Conservation (phyloP, 2,888 invertebrate genomes). For the Molorchus minor region DNA sequence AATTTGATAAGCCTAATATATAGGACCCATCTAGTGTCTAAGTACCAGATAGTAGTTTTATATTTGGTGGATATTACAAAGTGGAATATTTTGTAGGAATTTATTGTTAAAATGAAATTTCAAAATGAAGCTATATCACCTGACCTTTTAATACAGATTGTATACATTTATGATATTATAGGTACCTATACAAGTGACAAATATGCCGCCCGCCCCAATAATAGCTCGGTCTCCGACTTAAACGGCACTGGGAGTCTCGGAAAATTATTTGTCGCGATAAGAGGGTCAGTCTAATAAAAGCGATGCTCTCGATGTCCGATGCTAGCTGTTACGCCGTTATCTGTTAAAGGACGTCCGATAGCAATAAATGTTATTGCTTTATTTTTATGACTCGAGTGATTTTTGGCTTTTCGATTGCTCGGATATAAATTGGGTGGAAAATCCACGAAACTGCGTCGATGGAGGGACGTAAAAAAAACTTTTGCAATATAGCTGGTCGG, state of each 20-base stretch:
- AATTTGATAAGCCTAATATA: no score
- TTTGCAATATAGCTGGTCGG: constrained; percentile 1
- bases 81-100: no score
- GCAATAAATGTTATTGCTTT: constrained; percentile 43
- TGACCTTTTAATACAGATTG: no score
- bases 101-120: no score
- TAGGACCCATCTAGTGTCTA: no score
- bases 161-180: no score
- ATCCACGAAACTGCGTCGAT: constrained; percentile 23
- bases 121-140: no score
- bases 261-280: constrained; percentile 35
- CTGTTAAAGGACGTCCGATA: constrained; percentile 40
- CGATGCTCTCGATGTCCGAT: constrained; percentile 32
- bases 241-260: constrained; percentile 5
- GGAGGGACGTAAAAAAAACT: constrained; percentile 18
- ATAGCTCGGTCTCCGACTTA: constrained; percentile 10
- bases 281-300: constrained; percentile 32
- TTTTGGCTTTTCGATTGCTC: constrained; percentile 31
- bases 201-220: no score
- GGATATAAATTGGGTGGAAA: constrained; percentile 33
- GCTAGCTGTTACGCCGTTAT: constrained; percentile 33
- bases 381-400: constrained; percentile 39
- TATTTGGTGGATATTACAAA: no score
- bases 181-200: no score
- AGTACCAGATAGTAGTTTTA: no score